A percentile compares a stretch with the other conserved stretches of the same genome.
phyloP scores from a whole-genome alignment of 2,888 invertebrate species.

The Buathra laborator region DNA sequence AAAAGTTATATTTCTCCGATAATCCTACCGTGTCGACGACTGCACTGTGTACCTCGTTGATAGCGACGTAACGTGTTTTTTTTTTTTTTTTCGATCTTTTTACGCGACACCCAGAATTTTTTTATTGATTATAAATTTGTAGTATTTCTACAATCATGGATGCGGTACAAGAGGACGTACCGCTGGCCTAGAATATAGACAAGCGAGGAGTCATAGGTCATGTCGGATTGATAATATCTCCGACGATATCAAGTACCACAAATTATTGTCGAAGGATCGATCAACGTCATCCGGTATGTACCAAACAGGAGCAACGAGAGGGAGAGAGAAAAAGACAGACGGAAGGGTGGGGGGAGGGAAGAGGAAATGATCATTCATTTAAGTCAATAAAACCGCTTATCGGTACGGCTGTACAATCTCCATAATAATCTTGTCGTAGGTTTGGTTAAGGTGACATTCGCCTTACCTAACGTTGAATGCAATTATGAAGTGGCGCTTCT shows the following conservation, averaged over 20 bases:
- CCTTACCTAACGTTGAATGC: slow-evolving; percentile 55
- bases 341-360: background rate
- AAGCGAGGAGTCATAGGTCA: background rate
- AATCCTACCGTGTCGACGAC: background rate
- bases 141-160: slow-evolving; percentile 34
- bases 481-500: slow-evolving; percentile 65
- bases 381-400: background rate
- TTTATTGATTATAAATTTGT: background rate
- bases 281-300: slow-evolving; percentile 44
- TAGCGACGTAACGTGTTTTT: background rate
- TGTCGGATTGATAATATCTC: slow-evolving; percentile 45
- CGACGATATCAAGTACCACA: slow-evolving; percentile 28
- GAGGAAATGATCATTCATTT: background rate
- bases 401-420: background rate
- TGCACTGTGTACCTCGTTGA: background rate
- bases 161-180: background rate
- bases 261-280: slow-evolving; percentile 9
- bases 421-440: slow-evolving; percentile 49
- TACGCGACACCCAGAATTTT: background rate
- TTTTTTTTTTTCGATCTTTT: background rate
- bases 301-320: background rate
- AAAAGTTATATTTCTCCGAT: background rate
- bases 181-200: background rate
- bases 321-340: too few species aligned
- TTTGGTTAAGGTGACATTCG: slow-evolving; percentile 53